phyloP scores from a whole-genome alignment of 2,888 invertebrate genomes.

The Dryobotodes eremita region DNA sequence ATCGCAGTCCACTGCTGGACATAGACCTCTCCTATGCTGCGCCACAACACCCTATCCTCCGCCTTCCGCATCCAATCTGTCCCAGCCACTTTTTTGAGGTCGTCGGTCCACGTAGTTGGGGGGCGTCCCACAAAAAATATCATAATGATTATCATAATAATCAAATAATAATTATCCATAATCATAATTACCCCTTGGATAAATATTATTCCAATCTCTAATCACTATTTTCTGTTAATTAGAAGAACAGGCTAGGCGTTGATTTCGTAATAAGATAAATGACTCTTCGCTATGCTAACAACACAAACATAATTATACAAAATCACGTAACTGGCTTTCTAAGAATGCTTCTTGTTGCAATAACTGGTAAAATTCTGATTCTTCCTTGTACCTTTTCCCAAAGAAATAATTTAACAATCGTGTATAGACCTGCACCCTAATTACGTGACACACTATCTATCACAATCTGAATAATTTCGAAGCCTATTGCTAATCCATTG shows the following conservation, averaged over 20 bases:
- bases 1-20: no score
- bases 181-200: background rate
- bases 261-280: constrained; percentile 18
- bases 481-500: no score
- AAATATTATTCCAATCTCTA: background rate
- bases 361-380: background rate
- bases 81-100: no score
- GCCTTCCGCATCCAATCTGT: no score
- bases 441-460: no score
- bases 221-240: background rate
- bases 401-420: background rate
- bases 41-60: no score
- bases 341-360: constrained; percentile 3
- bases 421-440: background rate
- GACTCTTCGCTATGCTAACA: background rate
- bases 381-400: background rate
- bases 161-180: no score
- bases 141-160: no score
- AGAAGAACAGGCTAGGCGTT: background rate
- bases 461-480: no score
- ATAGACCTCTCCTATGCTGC: no score
- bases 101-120: no score
- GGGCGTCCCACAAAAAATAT: no score
- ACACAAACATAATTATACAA: constrained; percentile 1
- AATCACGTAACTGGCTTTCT: constrained; percentile 11